These are phyloP conservation scores for Tachysurus vachellii DNA, from an alignment of 2,113 vertebrate genomes.

Conservation along the genomic window DNA sequence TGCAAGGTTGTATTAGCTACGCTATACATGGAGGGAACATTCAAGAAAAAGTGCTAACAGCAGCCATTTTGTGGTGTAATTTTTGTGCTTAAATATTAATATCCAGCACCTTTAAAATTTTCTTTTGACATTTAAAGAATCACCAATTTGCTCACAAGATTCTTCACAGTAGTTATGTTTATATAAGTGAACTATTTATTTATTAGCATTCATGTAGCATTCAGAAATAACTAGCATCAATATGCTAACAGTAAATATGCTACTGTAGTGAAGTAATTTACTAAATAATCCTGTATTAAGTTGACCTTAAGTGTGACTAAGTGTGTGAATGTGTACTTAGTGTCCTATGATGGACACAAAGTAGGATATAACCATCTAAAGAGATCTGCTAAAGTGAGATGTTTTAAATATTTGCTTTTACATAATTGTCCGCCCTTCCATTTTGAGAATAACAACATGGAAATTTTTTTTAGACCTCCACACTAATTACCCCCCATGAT, in stretches of 20 bases:
- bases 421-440: not conserved
- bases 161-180: not conserved
- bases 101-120: not conserved
- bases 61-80: not conserved
- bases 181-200: not conserved
- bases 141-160: not conserved
- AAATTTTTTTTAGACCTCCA: not conserved
- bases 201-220: not conserved
- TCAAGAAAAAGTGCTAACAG: not conserved
- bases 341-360: not conserved
- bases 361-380: not conserved
- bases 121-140: not conserved
- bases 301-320: not conserved
- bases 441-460: not conserved
- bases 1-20: not conserved
- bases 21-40: not conserved
- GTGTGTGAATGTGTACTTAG: not conserved
- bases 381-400: not conserved
- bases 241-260: not conserved
- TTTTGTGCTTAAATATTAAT: not conserved
- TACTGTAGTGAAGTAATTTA: not conserved
- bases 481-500: not conserved
- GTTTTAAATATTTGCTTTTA: not conserved
- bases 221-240: not conserved
- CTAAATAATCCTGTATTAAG: not conserved